Evolutionary conservation across 2,888 invertebrate species (phyloP), one percentile per base, ranked within the genome.

Genomic region (Formica aserva): DNA sequence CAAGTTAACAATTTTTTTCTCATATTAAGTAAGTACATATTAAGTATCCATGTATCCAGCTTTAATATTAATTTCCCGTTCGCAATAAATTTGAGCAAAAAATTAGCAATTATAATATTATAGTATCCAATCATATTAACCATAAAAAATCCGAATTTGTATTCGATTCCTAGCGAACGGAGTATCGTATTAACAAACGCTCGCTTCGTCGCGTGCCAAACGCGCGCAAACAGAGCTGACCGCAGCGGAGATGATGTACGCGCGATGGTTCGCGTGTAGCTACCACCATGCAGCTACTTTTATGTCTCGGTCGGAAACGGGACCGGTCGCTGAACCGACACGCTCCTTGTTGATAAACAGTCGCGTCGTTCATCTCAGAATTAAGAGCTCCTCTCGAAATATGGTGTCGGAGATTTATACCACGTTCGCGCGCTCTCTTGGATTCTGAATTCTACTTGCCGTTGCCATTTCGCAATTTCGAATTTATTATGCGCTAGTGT

Each of bases 341-440:
- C 45, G 45, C 60, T 45, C 45, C 71, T 71, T 71, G 78, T 71
- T 78, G 78, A 78, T 78, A 78, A 78, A 78, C 78, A 78, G 78
- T 60, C 60, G 71, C 60, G 45, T 71, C 78, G 78, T 71, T 78
- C 78, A 78, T 78, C 71, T 45, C 60, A n/a, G 60, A 78, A 78
- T 71, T 71, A 71, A 78, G 78, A 78, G 78, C 45, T 45, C 18
- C 71, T 45, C 71, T 71, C 45, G 71, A 78, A 78, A 78, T 71
- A 78, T 71, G 18, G 45, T 60, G 41, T 41, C 67, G 22, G 41
- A 77, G 77, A 77, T 77, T 67, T 77, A 77, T 77, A 57, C 69
- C 22, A 15, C 57, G 29, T 45, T 67, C 69, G 38, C 45, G 45
- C 45, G 45, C 45, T 13, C 45, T 29, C 22, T 9, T 26, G 26